These are phyloP conservation scores for Agrilus mali DNA, from an alignment of 2,888 invertebrate species.

Conservation along the genomic window DNA sequence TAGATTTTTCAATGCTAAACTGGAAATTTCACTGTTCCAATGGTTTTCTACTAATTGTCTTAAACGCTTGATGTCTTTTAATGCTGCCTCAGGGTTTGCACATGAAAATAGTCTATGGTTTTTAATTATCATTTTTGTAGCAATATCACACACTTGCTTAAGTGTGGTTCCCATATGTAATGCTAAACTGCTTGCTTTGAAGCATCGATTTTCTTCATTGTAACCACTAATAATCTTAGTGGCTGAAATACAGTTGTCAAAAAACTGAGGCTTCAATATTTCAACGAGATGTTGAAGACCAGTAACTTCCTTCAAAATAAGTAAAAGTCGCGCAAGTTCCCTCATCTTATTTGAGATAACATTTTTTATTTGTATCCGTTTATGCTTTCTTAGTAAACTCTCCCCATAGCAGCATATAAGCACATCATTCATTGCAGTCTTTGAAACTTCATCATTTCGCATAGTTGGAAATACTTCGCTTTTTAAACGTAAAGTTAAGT, in stretches of 20 bases:
- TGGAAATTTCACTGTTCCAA: constrained; percentile 9
- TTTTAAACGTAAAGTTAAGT: neutral
- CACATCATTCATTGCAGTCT: neutral
- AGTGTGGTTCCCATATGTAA: constrained; percentile 3
- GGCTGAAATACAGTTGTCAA: constrained; percentile 1
- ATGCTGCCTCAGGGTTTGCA: constrained; percentile 2
- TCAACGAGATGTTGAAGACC: neutral
- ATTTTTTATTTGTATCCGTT: constrained; percentile 2
- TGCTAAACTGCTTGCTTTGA: constrained; percentile 1
- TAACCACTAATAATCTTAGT: constrained; percentile 5
- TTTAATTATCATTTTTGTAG: constrained; percentile 1
- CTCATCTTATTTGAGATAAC: constrained; percentile 3
- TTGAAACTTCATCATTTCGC: neutral
- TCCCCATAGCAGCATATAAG: constrained; percentile 2
- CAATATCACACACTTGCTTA: constrained; percentile 2
- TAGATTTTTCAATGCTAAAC: constrained; percentile 7
- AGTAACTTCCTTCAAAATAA: neutral
- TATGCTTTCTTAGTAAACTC: constrained; percentile 1
- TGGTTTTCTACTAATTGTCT: constrained; percentile 4
- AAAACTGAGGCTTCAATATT: constrained; percentile 3
- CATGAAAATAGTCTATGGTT: neutral
- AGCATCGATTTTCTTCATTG: neutral
- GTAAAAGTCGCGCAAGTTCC: constrained; percentile 1
- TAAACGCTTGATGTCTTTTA: constrained; percentile 9
- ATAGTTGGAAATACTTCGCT: neutral